Evolutionary conservation across 1,140 invertebrate species (phyloP).

Genomic region (Zophobas morio): DNA sequence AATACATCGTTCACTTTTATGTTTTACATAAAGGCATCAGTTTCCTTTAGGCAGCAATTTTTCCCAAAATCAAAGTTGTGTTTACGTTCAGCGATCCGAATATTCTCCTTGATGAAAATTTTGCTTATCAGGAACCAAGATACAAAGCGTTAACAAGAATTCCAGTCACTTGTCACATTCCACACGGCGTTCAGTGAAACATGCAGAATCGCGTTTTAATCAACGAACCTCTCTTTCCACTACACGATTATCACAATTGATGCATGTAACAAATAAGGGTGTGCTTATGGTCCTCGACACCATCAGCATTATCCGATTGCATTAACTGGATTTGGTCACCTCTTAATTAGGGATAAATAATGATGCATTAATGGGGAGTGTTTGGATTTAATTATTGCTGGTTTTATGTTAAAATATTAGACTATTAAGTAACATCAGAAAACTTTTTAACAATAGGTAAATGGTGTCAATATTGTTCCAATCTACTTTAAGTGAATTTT

Average conservation of each 20-base stretch:
- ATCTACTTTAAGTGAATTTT: no score
- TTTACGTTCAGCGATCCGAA: not conserved
- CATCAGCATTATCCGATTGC: not conserved
- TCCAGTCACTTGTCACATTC: constrained; percentile 1
- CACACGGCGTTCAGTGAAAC: constrained; percentile 3
- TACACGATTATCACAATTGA: constrained; percentile 13
- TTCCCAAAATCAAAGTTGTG: no score
- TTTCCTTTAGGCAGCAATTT: no score
- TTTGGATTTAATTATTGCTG: no score
- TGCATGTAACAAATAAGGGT: constrained; percentile 27
- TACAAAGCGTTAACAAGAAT: not conserved
- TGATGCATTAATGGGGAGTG: no score
- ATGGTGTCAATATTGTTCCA: no score
- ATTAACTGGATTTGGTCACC: not conserved
- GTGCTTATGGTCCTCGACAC: constrained; percentile 10
- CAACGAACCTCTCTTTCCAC: constrained; percentile 17
- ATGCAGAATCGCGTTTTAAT: constrained; percentile 27
- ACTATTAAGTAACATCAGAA: no score
- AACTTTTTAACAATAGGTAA: no score
- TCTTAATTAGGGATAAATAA: no score
- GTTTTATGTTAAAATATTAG: no score
- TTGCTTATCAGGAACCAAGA: constrained; percentile 5
- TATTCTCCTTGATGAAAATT: not conserved
- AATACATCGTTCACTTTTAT: no score
- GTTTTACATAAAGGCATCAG: no score